These are phyloP conservation scores for Drosophila acutilabella DNA, from an alignment of 2,888 invertebrate species.

Conservation along the genomic window DNA sequence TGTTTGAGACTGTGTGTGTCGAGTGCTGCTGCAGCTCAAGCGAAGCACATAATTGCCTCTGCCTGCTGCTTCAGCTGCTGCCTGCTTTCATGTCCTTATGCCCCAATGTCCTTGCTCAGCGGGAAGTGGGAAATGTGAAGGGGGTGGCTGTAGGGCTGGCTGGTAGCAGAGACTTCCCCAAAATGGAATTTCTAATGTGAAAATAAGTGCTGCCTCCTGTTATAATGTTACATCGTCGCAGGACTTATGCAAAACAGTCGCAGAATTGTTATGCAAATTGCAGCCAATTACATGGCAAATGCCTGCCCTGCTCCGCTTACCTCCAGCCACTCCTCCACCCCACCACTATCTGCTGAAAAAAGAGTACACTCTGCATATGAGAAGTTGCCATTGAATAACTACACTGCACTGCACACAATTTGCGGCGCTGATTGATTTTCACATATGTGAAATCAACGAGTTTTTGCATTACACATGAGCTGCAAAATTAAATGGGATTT, in stretches of 20 bases:
- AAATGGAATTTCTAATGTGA: conserved; percentile 80
- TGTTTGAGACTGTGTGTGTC: conserved; percentile 15
- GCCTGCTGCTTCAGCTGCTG: conserved; percentile 36
- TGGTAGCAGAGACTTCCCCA: conserved; percentile 9
- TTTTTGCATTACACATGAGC: conserved; percentile 4
- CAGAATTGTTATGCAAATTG: conserved; percentile 82
- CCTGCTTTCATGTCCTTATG: conserved; percentile 41
- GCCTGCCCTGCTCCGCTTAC: conserved; percentile 50
- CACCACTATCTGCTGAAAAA: conserved; percentile 15
- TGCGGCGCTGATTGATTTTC: conserved; percentile 39
- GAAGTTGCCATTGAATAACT: conserved; percentile 38
- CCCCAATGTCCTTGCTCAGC: conserved; percentile 54
- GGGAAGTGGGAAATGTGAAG: too few species aligned
- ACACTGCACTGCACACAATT: conserved; percentile 62
- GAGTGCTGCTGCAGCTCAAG: conserved; percentile 64
- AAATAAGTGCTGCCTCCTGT: conserved; percentile 73
- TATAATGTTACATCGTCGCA: conserved; percentile 78
- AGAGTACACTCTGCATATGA: conserved; percentile 5
- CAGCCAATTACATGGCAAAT: conserved; percentile 78
- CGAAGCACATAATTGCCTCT: conserved; percentile 82
- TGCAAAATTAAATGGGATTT: not conserved
- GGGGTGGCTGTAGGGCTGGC: conserved; percentile 3
- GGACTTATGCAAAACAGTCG: conserved; percentile 78
- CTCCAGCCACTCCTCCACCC: not conserved
- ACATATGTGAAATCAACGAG: conserved; percentile 6